phyloP scores from a whole-genome alignment of 2,888 invertebrate genomes.

The Pollenia amentaria region DNA sequence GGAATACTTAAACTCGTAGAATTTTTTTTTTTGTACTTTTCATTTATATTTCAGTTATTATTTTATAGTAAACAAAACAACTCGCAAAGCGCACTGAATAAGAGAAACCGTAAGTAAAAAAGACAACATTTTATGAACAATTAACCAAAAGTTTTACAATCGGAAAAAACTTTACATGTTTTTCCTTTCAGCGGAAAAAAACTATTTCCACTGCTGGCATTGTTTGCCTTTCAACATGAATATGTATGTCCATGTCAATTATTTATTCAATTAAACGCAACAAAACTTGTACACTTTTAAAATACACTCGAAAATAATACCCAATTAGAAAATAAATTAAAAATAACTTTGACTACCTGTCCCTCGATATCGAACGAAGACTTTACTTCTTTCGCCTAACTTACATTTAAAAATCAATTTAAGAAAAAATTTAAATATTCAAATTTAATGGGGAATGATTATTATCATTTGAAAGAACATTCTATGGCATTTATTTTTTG shows the following conservation, averaged over 20 bases:
- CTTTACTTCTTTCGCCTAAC: too few relatives aligned
- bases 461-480: too few relatives aligned
- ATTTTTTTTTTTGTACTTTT: not conserved
- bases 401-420: too few relatives aligned
- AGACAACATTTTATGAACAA: constrained; percentile 22
- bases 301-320: not conserved
- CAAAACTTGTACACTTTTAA: not conserved
- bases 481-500: too few relatives aligned
- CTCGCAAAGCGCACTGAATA: not conserved
- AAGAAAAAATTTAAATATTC: too few relatives aligned
- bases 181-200: constrained; percentile 19
- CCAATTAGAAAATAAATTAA: not conserved
- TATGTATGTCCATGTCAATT: not conserved
- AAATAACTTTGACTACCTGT: too few relatives aligned
- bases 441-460: too few relatives aligned
- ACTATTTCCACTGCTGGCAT: constrained; percentile 6
- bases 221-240: constrained; percentile 10
- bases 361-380: too few relatives aligned
- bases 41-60: not conserved
- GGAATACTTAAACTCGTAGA: not conserved
- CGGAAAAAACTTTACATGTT: constrained; percentile 23
- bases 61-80: constrained; percentile 2
- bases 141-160: constrained; percentile 40
- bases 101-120: constrained; percentile 1
- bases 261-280: not conserved